These are phyloP conservation scores for Python bivittatus DNA, from an alignment of 2,113 vertebrate genomes.

Conservation along the genomic window DNA sequence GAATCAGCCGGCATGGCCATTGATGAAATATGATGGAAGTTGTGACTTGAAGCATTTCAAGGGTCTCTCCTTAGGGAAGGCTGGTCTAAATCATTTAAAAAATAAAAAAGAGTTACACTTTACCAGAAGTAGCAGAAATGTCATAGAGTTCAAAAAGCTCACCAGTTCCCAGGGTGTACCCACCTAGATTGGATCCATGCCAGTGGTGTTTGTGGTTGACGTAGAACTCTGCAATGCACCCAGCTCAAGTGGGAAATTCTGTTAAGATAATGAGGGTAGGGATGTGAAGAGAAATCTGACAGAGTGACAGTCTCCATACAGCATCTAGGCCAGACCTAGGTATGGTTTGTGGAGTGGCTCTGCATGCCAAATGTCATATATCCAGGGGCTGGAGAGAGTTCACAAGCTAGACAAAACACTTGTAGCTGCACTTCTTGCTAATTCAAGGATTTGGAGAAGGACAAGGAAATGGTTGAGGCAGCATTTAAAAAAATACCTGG, in stretches of 20 bases:
- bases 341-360: neutral
- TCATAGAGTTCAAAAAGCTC: neutral
- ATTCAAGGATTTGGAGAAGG: constrained; percentile 26
- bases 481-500: constrained; percentile 48
- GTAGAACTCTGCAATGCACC: neutral
- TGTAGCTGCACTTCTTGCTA: constrained; percentile 32
- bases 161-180: neutral
- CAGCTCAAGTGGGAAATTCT: neutral
- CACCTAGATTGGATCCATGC: neutral
- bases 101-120: neutral
- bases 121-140: neutral
- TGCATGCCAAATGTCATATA: neutral
- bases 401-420: constrained; percentile 19
- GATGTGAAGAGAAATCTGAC: neutral
- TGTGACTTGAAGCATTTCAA: neutral
- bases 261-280: neutral
- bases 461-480: constrained; percentile 28
- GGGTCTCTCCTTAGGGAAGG: neutral
- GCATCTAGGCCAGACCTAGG: neutral
- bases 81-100: neutral
- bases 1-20: neutral
- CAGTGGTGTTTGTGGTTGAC: neutral
- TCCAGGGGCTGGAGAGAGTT: neutral
- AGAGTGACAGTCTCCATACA: neutral
- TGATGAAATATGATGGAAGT: neutral